phyloP scores from a whole-genome alignment of 2,888 invertebrate species.

The Heliconius charithonia region DNA sequence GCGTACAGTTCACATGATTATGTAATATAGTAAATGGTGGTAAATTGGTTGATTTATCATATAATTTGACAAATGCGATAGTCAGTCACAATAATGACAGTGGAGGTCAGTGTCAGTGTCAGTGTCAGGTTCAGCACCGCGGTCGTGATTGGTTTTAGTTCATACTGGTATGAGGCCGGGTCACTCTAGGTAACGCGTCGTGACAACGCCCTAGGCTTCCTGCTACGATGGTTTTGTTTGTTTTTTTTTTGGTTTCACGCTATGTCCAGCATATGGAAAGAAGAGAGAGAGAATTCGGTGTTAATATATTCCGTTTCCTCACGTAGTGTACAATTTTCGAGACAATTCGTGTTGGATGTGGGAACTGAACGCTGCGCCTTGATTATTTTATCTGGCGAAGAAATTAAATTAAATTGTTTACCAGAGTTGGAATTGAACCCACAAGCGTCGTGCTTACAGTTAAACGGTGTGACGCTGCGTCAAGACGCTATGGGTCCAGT shows the following conservation, averaged over 20 bases:
- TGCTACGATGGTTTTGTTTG: conserved; percentile 3
- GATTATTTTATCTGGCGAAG: too few relatives aligned
- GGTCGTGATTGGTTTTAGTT: conserved; percentile 36
- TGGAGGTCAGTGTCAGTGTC: conserved; percentile 37
- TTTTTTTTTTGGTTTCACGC: background rate
- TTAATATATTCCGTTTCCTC: background rate
- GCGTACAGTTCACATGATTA: conserved; percentile 14
- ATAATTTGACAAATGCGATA: conserved; percentile 26
- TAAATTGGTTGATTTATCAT: conserved; percentile 29
- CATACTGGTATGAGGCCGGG: conserved; percentile 29
- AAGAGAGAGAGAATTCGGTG: background rate
- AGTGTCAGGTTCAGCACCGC: conserved; percentile 22
- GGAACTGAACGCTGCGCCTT: too few relatives aligned
- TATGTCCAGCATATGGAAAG: fast-evolving
- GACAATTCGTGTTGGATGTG: background rate
- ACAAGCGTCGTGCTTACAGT: too few relatives aligned
- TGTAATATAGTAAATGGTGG: background rate
- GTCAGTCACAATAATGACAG: conserved; percentile 29
- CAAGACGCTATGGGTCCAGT: too few relatives aligned
- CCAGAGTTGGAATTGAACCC: too few relatives aligned
- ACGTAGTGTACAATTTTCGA: background rate
- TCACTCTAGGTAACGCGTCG: conserved; percentile 24
- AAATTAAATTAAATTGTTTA: too few relatives aligned
- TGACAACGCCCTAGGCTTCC: conserved; percentile 27
- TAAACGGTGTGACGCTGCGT: too few relatives aligned